Conservation (phyloP, 2,113 vertebrate species). For the Ceuthmochares aereus region DNA sequence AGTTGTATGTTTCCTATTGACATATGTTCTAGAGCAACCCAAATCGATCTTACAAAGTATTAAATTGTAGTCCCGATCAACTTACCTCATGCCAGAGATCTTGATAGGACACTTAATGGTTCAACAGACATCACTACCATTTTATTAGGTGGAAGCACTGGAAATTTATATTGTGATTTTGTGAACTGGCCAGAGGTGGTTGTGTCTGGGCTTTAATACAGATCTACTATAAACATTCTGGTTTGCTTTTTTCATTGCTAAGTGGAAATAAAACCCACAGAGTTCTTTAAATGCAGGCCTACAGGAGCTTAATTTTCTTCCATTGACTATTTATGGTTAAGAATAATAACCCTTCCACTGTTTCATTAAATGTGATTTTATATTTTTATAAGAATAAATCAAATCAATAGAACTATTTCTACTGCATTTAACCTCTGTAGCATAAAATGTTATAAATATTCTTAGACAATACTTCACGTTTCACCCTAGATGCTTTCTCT, state of each 20-base stretch:
- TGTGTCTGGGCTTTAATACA: neutral
- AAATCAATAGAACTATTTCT: neutral
- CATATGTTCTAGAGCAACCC: neutral
- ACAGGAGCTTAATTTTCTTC: neutral
- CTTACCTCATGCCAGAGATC: neutral
- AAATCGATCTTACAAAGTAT: neutral
- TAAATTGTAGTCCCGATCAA: neutral
- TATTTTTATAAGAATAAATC: neutral
- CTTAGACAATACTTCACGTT: neutral
- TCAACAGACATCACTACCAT: neutral
- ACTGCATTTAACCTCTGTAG: neutral
- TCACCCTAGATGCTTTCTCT: neutral
- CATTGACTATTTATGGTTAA: neutral
- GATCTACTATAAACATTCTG: neutral
- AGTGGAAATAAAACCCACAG: neutral
- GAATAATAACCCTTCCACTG: neutral
- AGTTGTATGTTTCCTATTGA: neutral
- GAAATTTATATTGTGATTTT: neutral
- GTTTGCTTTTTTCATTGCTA: neutral
- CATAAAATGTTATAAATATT: neutral
- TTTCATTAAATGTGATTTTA: neutral
- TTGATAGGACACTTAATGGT: neutral
- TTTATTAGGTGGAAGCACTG: neutral
- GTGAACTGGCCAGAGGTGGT: neutral
- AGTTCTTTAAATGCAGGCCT: neutral